A percentile compares a stretch with the other conserved stretches of the same genome.
These are phyloP conservation scores for Corythoichthys haematopterus DNA, from an alignment of 2,113 vertebrate species.

Conservation along the genomic window DNA sequence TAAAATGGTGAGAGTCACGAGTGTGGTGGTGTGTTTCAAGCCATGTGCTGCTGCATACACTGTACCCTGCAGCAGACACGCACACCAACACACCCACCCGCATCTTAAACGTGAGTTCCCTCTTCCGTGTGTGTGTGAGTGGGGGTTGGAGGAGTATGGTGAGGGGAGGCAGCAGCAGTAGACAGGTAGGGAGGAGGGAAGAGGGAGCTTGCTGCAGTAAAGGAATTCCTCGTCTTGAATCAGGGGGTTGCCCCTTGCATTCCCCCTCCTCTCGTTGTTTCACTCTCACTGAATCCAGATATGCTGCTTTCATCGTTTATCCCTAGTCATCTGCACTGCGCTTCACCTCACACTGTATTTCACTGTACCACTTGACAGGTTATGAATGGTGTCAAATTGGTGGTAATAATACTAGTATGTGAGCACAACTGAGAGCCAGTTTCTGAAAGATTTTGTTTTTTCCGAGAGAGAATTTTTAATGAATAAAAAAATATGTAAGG, in stretches of 20 bases:
- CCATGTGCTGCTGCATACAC: conserved; percentile 55
- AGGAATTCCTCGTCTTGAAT: conserved; percentile 76
- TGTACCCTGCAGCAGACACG: conserved; percentile 55
- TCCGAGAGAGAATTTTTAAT: no score
- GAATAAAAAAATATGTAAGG: no score
- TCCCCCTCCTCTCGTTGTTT: conserved; percentile 22
- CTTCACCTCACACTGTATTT: conserved; percentile 46
- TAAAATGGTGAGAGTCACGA: conserved; percentile 46
- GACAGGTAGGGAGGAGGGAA: conserved; percentile 7
- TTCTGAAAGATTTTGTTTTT: no score
- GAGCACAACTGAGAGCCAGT: no score
- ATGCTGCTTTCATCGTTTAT: conserved; percentile 42
- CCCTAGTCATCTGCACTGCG: conserved; percentile 62
- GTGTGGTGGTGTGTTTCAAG: conserved; percentile 24
- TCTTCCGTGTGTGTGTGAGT: conserved; percentile 12
- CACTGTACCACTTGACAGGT: neutral
- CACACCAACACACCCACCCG: neutral
- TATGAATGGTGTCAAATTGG: neutral
- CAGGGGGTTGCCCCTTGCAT: conserved; percentile 67
- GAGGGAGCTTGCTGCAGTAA: conserved; percentile 67
- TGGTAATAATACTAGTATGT: neutral
- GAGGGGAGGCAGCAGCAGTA: neutral
- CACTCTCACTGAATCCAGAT: conserved; percentile 49
- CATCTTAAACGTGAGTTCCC: conserved; percentile 45
- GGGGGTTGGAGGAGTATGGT: conserved; percentile 1